These are phyloP conservation scores for Cyanistes caeruleus DNA, from an alignment of 2,113 vertebrate species.

Conservation along the genomic window DNA sequence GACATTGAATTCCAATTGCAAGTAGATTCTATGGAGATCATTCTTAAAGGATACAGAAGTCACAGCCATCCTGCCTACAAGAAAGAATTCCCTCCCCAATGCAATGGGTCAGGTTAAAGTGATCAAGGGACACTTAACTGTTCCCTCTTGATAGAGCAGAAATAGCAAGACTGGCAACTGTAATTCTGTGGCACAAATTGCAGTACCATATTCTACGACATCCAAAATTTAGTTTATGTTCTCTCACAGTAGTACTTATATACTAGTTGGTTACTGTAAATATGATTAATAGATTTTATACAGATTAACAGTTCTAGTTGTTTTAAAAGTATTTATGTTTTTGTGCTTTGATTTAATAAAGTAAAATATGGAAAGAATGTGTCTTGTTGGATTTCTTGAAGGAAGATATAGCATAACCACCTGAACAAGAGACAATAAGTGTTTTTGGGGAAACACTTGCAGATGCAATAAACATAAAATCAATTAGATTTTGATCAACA, in stretches of 20 bases:
- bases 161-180: background rate
- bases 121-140: background rate
- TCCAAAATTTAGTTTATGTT: background rate
- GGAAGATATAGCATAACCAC: background rate
- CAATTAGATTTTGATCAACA: background rate
- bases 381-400: background rate
- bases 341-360: background rate
- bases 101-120: background rate
- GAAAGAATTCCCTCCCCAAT: background rate
- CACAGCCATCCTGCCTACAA: background rate
- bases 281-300: background rate
- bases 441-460: background rate
- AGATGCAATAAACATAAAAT: background rate
- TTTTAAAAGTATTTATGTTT: background rate
- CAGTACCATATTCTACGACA: background rate
- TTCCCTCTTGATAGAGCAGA: background rate
- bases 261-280: background rate
- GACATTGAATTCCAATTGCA: background rate
- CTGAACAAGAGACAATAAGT: background rate
- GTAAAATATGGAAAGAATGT: background rate
- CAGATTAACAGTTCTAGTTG: background rate
- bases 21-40: background rate
- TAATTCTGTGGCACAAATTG: background rate
- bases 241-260: background rate
- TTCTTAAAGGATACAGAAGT: background rate